Evolutionary conservation across 2,888 invertebrate species (phyloP), one percentile per base, ranked within the genome.

Genomic region (Megaustenia siamemsis): DNA sequence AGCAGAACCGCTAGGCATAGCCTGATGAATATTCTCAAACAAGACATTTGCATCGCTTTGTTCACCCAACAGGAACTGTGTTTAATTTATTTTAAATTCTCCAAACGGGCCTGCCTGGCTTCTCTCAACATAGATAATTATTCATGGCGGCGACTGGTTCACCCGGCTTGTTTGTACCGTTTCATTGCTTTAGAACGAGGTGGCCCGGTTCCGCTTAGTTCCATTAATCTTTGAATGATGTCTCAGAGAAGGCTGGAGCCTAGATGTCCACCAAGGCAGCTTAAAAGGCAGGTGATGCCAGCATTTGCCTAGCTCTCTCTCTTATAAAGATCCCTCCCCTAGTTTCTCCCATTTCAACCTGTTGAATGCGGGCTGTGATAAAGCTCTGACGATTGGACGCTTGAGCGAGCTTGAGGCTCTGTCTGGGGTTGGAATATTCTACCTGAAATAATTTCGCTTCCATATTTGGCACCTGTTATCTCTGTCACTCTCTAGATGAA

Each of bases 211-310:
- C 24, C 1, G 49, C n/a, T 32, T 18, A 73, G 49, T 73, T 73
- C 73, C 73, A 73, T 21, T 73, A 49, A 49, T 1, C 49, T 32
- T 5, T n/a, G 73, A 49, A 32, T n/a, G n/a, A 40, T 49, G 73
- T 73, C 73, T 24, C 73, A 73, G 73, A 73, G 73, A 73, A 73
- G 49, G 24, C 45, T 3, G 10, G 49, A 73, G 73, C 73, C 73
- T 73, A 73, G 73, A 32, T 49, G 28, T 73, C 73, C 69, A 69
- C 38, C 10, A 73, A 73, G 73, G 73, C 73, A 49, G 49, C 28
- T 28, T 15, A 49, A 49, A 49, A 49, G 73, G 32, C 77, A 77
- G 77, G 77, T 77, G 77, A 77, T 77, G 77, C 77, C 77, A 77
- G 77, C 77, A 56, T 60, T 60, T 24, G 77, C 77, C 77, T 77